A percentile compares a stretch with the other conserved stretches of the same genome.
These are phyloP conservation scores for Drosophila ustulata DNA, from an alignment of 2,888 invertebrate species.

Conservation along the genomic window DNA sequence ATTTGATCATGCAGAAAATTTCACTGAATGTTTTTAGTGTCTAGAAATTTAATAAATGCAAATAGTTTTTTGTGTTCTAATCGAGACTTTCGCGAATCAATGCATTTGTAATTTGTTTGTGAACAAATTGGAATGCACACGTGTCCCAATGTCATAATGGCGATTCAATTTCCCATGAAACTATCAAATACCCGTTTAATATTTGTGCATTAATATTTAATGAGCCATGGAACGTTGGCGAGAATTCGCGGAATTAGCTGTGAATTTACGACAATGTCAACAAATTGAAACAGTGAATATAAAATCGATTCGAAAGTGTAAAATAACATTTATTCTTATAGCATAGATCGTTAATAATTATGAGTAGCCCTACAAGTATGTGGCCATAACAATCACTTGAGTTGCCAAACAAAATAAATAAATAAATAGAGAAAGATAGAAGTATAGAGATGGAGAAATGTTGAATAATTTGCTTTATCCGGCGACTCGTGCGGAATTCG, in stretches of 20 bases:
- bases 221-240: conserved; percentile 12
- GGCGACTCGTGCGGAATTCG: conserved; percentile 35
- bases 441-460: not conserved
- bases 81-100: not conserved
- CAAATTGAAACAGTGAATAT: not conserved
- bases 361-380: conserved; percentile 31
- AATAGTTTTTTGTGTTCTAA: not conserved
- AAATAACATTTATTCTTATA: conserved; percentile 27
- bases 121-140: not conserved
- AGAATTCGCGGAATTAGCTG: conserved; percentile 15
- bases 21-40: not conserved
- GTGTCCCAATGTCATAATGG: not conserved
- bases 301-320: conserved; percentile 15
- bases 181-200: not conserved
- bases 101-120: not conserved
- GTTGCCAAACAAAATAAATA: conserved; percentile 26
- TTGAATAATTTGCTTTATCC: conserved; percentile 15
- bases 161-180: not conserved
- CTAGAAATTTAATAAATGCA: not conserved
- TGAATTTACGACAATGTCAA: conserved; percentile 1
- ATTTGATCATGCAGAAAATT: too few relatives aligned
- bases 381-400: conserved; percentile 32
- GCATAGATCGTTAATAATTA: conserved; percentile 16
- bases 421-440: not conserved
- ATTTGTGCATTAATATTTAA: conserved; percentile 32